Evolutionary conservation across 2,113 vertebrate species (phyloP), one percentile per base, ranked within the genome.

Genomic region (Archocentrus centrarchus): DNA sequence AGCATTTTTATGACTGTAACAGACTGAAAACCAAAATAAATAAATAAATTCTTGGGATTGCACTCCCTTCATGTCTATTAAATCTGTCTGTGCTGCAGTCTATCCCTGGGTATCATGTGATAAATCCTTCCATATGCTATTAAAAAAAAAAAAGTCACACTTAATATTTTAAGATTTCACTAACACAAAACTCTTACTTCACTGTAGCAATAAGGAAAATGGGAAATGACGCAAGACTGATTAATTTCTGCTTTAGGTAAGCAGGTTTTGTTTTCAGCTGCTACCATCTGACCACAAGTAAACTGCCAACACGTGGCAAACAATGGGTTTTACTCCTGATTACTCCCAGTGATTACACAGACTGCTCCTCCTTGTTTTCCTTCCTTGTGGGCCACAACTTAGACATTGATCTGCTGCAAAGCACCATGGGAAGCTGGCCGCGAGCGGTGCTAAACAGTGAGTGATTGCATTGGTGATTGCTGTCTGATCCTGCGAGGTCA

Each of bases 401-500:
- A 84, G 83, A 86, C 91, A 91, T 82, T 84, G 88, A 91, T 89
- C 88, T 85, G 83, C 57, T 9, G 88, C 90, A 94, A 93, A 91
- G 92, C 91, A 93, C 73, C 91, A 90, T 91, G 89, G 92, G 89
- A 94, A 94, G 89, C 39, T 60, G 80, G 58, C 79, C 2, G 77
- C 35, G n/a, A 81, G 79, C 59, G 0, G 61, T 32, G 41, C 81
- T 62, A 87, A 88, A 90, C 83, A 83, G 81, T 88, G 63, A 80
- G 88, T 81, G 84, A 70, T 11, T 53, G 66, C 30, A 88, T 86
- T 85, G 88, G 87, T 82, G 82, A 84, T 64, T 90, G 84, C 90
- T 2, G 85, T 90, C 90, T 92, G 91, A 94, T 94, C 92, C 89
- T 84, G 82, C 44, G 80, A 91, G 91, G 90, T 94, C 91, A 86